Conservation (phyloP, 2,113 vertebrate species). For the Raphicerus campestris region DNA sequence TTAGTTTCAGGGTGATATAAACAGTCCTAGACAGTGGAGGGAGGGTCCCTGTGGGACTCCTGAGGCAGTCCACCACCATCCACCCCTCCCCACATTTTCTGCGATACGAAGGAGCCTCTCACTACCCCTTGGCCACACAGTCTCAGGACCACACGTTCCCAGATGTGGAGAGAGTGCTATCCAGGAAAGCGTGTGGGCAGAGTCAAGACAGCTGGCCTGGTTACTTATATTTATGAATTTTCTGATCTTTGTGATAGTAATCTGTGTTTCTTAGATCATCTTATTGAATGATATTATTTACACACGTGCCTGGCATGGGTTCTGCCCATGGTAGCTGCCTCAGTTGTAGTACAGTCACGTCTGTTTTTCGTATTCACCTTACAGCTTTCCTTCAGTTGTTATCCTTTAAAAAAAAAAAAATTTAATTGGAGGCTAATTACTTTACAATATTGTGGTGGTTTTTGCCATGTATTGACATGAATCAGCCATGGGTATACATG, state of each 20-base stretch:
- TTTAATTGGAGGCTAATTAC: too few relatives aligned
- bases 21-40: neutral
- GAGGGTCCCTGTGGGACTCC: neutral
- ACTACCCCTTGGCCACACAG: neutral
- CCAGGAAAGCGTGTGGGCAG: neutral
- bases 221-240: neutral
- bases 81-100: rapidly evolving
- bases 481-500: too few relatives aligned
- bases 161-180: neutral
- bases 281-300: neutral
- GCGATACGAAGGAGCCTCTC: neutral
- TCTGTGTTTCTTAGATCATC: neutral
- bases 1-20: neutral
- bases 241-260: neutral
- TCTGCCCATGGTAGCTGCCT: neutral
- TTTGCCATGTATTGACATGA: too few relatives aligned
- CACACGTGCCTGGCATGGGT: rapidly evolving
- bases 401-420: too few relatives aligned
- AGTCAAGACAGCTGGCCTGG: neutral
- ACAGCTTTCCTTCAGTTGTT: neutral
- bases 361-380: neutral
- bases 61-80: too few relatives aligned
- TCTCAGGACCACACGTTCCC: rapidly evolving
- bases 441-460: too few relatives aligned
- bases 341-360: neutral